These are phyloP conservation scores for Palythoa heliodiscus DNA, from an alignment of 92 coral and sea anemone species.

Conservation along the genomic window DNA sequence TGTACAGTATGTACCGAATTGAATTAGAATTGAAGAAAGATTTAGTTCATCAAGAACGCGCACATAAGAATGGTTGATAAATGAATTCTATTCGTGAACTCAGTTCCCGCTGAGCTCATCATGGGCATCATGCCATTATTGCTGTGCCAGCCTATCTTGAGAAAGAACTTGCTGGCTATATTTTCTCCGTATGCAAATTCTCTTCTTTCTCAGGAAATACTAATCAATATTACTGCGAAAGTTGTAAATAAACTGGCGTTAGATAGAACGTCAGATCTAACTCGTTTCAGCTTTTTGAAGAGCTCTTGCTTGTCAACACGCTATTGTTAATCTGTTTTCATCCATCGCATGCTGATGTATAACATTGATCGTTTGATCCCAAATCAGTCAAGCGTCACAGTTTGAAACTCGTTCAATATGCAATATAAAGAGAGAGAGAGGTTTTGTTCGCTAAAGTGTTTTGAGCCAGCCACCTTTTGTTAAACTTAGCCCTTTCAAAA, in stretches of 20 bases:
- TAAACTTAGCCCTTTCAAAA: conserved; percentile 12
- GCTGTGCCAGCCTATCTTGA: background rate
- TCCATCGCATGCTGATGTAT: background rate
- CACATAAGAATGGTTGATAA: background rate
- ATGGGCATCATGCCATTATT: background rate
- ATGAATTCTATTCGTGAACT: background rate
- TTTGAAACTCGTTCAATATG: conserved; percentile 18
- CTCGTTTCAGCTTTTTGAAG: background rate
- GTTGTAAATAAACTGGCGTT: background rate
- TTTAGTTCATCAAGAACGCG: background rate
- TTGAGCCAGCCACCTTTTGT: conserved; percentile 4
- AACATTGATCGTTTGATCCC: conserved; percentile 23
- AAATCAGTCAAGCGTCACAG: conserved; percentile 16
- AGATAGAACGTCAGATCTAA: background rate
- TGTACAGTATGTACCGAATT: background rate
- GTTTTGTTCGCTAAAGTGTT: background rate
- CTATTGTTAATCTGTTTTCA: background rate
- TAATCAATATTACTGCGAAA: conserved; percentile 1
- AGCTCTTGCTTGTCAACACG: background rate
- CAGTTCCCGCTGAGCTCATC: background rate
- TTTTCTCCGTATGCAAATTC: conserved; percentile 30
- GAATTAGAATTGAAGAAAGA: background rate
- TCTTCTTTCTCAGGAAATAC: background rate
- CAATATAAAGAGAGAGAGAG: background rate
- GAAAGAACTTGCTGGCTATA: background rate